These are phyloP conservation scores for Choloepus hoffmanni DNA, from an alignment of 2,113 vertebrate species.

Conservation along the genomic window DNA sequence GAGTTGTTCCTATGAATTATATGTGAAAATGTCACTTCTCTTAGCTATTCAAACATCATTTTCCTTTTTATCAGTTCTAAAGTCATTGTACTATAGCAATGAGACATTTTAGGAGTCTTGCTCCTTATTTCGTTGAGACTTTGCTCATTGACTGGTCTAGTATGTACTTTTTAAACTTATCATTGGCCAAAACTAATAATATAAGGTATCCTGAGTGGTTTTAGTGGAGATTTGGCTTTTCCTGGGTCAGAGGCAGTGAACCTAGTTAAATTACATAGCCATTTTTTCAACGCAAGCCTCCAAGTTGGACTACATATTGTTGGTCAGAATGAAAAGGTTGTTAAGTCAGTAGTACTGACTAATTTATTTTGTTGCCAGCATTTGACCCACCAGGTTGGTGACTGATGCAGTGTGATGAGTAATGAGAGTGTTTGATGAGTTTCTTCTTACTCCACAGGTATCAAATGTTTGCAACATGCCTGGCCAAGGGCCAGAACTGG, in stretches of 20 bases:
- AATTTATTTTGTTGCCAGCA: background rate
- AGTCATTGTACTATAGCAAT: background rate
- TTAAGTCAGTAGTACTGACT: background rate
- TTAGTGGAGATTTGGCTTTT: background rate
- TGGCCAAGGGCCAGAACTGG: background rate
- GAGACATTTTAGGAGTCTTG: background rate
- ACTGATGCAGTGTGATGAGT: background rate
- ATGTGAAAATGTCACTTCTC: background rate
- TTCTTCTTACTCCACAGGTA: background rate
- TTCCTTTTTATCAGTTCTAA: background rate
- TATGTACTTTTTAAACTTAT: background rate
- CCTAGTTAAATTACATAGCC: background rate
- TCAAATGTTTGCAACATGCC: accelerated
- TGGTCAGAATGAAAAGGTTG: conserved; percentile 8
- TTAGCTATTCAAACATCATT: background rate
- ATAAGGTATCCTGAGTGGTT: background rate
- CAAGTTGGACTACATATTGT: background rate
- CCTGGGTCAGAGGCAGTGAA: background rate
- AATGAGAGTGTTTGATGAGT: background rate
- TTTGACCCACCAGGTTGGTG: background rate
- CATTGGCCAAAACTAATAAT: background rate
- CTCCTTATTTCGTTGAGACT: conserved; percentile 5
- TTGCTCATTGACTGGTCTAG: background rate
- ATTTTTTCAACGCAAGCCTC: background rate
- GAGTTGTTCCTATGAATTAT: background rate